Evolutionary conservation across 2,888 invertebrate species (phyloP), one percentile per base, ranked within the genome.

Genomic region (Gibbula magus): DNA sequence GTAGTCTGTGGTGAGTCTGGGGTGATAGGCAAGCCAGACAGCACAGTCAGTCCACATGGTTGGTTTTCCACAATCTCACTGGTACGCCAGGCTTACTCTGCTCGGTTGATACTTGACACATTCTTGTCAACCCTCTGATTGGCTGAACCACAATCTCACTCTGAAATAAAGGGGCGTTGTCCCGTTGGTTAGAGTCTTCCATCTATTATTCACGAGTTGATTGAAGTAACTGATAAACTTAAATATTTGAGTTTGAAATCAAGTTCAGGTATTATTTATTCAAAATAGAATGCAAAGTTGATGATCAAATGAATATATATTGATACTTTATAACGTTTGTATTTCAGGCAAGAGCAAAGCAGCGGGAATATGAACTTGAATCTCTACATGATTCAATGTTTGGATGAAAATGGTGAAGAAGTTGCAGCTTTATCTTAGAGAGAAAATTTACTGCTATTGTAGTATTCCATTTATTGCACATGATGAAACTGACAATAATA

Each of bases 341-440:
- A 35, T 88, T 88, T 51, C 88, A 92, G 92, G 91, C 91, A 25
- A 77, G 91, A 78, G 88, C 89, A 25, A 90, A 91, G 82, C 91
- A 92, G 79, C 88, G 91, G 82, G 90, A 92, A 79, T 88, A 85
- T 88, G 91, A 92, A 79, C 82, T 92, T 67, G 91, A 92, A 74
- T 86, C 83, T 73, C 86, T 93, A 35, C 93, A 93, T 77, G 87
- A 89, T 77, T 92, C 92, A 5, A 93, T 93, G 93, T 93, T 91
- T 88, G 91, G 92, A 82, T 92, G 83, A 88, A 20, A 45, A 45
- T 45, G 45, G 45, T n/a, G n/a, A 45, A 45, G 10, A 16, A n/a
- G 8, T 18, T 18, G 22, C 1, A 10, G 29, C 25, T 51, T 25
- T 5, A 51, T 20, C 22, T 25, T 51, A 56, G 16, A 10, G 52